Evolutionary conservation across 2,888 invertebrate species (phyloP).

Genomic region (Herminia tarsipennalis): DNA sequence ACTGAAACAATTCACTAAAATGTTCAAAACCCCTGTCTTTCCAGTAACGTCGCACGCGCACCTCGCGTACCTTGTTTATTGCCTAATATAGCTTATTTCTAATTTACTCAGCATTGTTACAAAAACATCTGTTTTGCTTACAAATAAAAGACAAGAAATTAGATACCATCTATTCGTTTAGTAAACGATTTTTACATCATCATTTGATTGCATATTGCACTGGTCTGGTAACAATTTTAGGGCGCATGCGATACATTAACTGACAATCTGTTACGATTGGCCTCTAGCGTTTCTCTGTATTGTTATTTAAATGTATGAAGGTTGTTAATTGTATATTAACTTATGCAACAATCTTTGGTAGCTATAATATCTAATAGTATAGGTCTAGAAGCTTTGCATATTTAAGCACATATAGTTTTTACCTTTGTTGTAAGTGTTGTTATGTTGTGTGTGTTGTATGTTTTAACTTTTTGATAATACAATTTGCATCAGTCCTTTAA

Average conservation of each 20-base stretch:
- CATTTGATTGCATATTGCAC: background rate
- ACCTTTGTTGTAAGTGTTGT: no score
- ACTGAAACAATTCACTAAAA: no score
- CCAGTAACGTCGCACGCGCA: background rate
- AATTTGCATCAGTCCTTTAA: no score
- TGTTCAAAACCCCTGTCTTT: background rate
- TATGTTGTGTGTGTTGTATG: no score
- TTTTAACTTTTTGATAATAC: no score
- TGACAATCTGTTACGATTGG: background rate
- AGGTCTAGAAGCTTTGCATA: no score
- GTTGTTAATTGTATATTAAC: background rate
- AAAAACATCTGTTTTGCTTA: no score
- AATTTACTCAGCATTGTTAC: background rate
- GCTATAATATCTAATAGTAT: no score
- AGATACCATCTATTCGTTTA: background rate
- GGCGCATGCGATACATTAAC: background rate
- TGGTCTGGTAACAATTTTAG: background rate
- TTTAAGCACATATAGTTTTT: no score
- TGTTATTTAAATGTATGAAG: background rate
- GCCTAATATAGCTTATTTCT: background rate
- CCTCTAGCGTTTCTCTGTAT: background rate
- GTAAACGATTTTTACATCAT: background rate
- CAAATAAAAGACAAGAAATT: no score
- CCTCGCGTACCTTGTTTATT: background rate
- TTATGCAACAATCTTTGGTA: background rate